These are phyloP conservation scores for Seira ritae DNA, from an alignment of 2,888 invertebrate genomes.

Conservation along the genomic window DNA sequence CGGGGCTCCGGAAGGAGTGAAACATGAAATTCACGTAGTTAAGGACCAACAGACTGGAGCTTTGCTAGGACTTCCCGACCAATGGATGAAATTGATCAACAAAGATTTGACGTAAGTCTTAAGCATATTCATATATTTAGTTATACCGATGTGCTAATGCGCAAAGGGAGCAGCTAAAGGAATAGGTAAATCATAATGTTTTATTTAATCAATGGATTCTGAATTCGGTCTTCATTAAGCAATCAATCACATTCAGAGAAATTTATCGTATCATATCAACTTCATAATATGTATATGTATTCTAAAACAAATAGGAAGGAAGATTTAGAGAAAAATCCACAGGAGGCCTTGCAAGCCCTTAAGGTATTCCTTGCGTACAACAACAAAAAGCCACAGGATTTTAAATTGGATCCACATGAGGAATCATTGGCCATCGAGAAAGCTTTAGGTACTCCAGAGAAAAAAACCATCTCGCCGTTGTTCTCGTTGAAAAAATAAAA, in stretches of 20 bases:
- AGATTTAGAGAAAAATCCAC: conserved; percentile 92
- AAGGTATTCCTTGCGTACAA: conserved; percentile 93
- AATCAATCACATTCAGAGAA: no score
- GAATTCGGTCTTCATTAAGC: no score
- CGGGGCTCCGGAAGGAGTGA: conserved; percentile 89
- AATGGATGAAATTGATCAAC: conserved; percentile 88
- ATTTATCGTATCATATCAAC: no score
- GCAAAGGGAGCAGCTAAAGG: not conserved
- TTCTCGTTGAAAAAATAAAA: not conserved
- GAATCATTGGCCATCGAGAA: conserved; percentile 90
- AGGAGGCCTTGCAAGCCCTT: conserved; percentile 92
- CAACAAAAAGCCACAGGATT: conserved; percentile 84
- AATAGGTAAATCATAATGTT: not conserved
- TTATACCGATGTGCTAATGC: not conserved
- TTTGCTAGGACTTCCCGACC: conserved; percentile 89
- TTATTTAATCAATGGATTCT: no score
- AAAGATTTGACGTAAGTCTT: conserved; percentile 84
- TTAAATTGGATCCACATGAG: conserved; percentile 86
- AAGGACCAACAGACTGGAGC: conserved; percentile 88
- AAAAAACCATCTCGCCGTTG: not conserved
- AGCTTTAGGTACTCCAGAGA: conserved; percentile 81
- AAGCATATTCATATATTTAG: not conserved
- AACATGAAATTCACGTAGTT: conserved; percentile 90
- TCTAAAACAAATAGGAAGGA: conserved; percentile 77
- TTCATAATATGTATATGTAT: no score